These are phyloP conservation scores for Atta cephalotes DNA, from an alignment of 1,140 invertebrate species.

Conservation along the genomic window DNA sequence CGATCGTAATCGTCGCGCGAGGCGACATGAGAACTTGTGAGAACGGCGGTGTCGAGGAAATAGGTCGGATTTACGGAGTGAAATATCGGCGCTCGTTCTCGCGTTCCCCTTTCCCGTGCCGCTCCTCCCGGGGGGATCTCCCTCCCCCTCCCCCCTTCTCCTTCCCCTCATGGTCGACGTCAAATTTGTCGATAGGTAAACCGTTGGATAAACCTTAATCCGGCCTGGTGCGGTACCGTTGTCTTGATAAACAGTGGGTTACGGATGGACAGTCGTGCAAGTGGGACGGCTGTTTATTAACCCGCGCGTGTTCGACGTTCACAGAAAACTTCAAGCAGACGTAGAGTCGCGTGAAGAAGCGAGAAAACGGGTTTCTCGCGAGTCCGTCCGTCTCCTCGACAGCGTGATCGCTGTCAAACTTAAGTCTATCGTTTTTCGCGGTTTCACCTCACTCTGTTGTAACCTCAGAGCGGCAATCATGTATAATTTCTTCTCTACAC, in stretches of 20 bases:
- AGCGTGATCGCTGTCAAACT: conserved; percentile 26
- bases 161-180: not conserved
- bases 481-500: too few relatives aligned
- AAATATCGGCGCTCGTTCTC: conserved; percentile 32
- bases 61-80: conserved; percentile 42
- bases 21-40: not conserved
- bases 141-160: not conserved
- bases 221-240: conserved; percentile 57
- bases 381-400: not conserved
- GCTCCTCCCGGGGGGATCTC: not conserved
- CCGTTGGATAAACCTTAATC: conserved; percentile 64
- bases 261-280: conserved; percentile 62
- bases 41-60: conserved; percentile 30
- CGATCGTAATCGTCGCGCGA: not conserved
- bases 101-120: conserved; percentile 47
- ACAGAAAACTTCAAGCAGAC: conserved; percentile 46
- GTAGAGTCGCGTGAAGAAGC: conserved; percentile 7
- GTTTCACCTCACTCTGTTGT: not conserved
- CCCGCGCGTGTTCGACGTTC: conserved; percentile 59
- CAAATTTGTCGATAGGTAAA: conserved; percentile 61
- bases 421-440: conserved; percentile 20
- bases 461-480: too few relatives aligned
- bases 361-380: conserved; percentile 51
- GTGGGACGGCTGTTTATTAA: conserved; percentile 63
- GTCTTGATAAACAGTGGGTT: conserved; percentile 61